Evolutionary conservation across 2,888 invertebrate species (phyloP).

Genomic region (Drosophila merina): DNA sequence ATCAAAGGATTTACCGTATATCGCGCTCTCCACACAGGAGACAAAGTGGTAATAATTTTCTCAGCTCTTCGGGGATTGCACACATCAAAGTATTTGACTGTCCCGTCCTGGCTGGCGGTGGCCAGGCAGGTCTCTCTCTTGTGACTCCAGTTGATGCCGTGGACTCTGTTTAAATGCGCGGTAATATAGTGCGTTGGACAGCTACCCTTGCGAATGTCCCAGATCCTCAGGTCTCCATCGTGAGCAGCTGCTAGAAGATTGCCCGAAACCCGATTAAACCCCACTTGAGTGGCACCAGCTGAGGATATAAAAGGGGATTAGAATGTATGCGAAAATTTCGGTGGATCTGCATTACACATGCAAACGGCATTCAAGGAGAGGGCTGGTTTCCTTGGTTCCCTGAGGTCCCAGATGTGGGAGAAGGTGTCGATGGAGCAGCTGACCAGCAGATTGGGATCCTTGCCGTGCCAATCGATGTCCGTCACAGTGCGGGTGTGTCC

Average conservation of each 20-base stretch:
- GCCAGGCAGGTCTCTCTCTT: slow-evolving; percentile 92
- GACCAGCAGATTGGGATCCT: slow-evolving; percentile 90
- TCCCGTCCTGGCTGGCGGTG: slow-evolving; percentile 97
- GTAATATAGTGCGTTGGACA: slow-evolving; percentile 96
- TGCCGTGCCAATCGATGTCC: slow-evolving; percentile 95
- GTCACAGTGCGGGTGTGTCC: slow-evolving; percentile 94
- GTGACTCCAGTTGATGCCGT: slow-evolving; percentile 97
- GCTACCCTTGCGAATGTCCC: slow-evolving; percentile 96
- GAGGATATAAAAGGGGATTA: neutral
- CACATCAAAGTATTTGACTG: slow-evolving; percentile 97
- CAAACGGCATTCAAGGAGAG: slow-evolving; percentile 95
- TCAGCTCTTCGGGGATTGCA: slow-evolving; percentile 93
- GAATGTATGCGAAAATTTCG: no score
- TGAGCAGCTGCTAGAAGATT: slow-evolving; percentile 96
- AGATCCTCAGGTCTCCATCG: slow-evolving; percentile 97
- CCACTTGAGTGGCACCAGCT: slow-evolving; percentile 96
- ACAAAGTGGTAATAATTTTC: slow-evolving; percentile 91
- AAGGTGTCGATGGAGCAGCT: slow-evolving; percentile 97
- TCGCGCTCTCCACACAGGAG: slow-evolving; percentile 96
- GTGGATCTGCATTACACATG: slow-evolving; percentile 83
- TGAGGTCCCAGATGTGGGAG: slow-evolving; percentile 96
- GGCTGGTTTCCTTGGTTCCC: slow-evolving; percentile 93
- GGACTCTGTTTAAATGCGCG: slow-evolving; percentile 93
- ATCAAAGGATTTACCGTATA: slow-evolving; percentile 87
- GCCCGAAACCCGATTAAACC: slow-evolving; percentile 94